phyloP scores from a whole-genome alignment of 2,797 vertebrate species.

The Pelochelys cantorii region DNA sequence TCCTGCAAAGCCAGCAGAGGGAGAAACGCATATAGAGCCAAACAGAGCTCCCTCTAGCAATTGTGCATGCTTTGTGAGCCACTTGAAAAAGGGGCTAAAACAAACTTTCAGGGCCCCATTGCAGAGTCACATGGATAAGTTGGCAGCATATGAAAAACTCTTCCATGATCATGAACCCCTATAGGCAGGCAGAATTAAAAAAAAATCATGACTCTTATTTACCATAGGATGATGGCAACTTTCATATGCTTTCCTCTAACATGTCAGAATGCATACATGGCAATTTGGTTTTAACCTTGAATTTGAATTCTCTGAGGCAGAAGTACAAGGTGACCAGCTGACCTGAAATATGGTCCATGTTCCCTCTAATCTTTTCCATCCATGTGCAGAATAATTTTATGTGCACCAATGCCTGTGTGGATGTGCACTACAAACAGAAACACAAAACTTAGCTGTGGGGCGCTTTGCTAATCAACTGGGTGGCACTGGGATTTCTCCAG shows the following conservation, averaged over 20 bases:
- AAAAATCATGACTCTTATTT: background rate
- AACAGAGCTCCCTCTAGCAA: background rate
- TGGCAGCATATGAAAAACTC: background rate
- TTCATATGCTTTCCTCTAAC: background rate
- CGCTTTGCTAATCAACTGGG: too few species aligned
- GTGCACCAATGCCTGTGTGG: too few species aligned
- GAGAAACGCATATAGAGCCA: background rate
- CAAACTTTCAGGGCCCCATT: background rate
- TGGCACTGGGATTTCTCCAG: too few species aligned
- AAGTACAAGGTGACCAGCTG: background rate
- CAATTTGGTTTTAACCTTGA: background rate
- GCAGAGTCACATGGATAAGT: background rate
- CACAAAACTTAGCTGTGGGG: too few species aligned
- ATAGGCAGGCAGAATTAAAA: background rate
- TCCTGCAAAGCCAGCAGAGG: background rate
- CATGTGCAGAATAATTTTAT: too few species aligned
- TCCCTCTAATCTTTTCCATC: too few species aligned
- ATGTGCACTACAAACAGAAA: too few species aligned
- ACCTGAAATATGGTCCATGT: background rate
- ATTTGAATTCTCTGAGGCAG: background rate
- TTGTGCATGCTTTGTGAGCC: background rate
- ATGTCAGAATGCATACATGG: background rate
- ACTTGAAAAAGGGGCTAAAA: background rate
- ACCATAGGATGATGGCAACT: background rate
- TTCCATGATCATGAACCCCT: too few species aligned